These are phyloP conservation scores for Leuctra nigra DNA, from an alignment of 2,888 invertebrate species.

Conservation along the genomic window DNA sequence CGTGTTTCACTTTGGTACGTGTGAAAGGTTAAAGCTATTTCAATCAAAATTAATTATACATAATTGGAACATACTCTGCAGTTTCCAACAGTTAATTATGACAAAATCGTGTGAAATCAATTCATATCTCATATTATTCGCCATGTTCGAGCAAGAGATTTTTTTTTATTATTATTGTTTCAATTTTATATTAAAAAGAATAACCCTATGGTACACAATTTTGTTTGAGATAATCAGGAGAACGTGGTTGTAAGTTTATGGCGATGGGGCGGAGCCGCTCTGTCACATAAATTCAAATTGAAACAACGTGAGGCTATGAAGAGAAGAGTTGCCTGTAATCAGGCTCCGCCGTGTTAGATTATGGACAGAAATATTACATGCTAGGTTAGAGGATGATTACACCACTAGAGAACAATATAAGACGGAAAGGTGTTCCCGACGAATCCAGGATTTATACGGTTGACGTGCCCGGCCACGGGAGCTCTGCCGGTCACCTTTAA, in stretches of 20 bases:
- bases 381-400: not conserved
- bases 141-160: not conserved
- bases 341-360: not conserved
- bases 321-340: slow-evolving; percentile 2
- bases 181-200: too few relatives aligned
- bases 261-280: slow-evolving; percentile 18
- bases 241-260: slow-evolving; percentile 10
- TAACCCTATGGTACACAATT: not conserved
- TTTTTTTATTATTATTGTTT: not conserved
- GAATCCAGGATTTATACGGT: too few relatives aligned
- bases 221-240: slow-evolving; percentile 8
- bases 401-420: too few relatives aligned
- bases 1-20: not conserved
- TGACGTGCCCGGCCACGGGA: too few relatives aligned
- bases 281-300: slow-evolving; percentile 23
- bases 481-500: too few relatives aligned
- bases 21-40: slow-evolving; percentile 14
- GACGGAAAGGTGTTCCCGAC: too few relatives aligned
- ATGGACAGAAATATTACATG: not conserved
- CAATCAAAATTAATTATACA: slow-evolving; percentile 15
- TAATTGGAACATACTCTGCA: slow-evolving; percentile 2
- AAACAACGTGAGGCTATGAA: slow-evolving; percentile 13
- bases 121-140: slow-evolving; percentile 5
- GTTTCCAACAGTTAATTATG: slow-evolving; percentile 12
- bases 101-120: slow-evolving; percentile 16